These are phyloP conservation scores for Cebidichthys violaceus DNA, from an alignment of 2,113 vertebrate genomes.

Conservation along the genomic window DNA sequence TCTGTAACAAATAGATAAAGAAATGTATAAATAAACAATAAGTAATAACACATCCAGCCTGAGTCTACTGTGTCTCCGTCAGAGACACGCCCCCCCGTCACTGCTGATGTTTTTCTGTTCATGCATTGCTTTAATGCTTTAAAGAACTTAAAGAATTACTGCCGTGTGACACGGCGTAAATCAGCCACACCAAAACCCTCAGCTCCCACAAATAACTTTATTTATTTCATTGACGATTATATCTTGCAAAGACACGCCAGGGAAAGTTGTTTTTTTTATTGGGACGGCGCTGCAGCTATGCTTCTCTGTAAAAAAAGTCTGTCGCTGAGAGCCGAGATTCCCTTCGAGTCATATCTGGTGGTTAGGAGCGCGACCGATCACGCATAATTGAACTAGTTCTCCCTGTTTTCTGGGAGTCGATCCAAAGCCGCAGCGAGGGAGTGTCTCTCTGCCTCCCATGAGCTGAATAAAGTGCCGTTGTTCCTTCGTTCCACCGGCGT, in stretches of 20 bases:
- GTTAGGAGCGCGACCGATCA: conserved; percentile 31
- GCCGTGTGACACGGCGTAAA: neutral
- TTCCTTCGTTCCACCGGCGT: neutral
- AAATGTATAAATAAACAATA: neutral
- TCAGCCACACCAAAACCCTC: neutral
- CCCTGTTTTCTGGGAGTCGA: conserved; percentile 46
- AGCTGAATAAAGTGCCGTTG: neutral
- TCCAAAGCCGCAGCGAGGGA: conserved; percentile 26
- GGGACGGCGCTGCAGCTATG: neutral
- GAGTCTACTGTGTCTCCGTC: neutral
- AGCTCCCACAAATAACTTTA: neutral
- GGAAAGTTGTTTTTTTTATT: conserved; percentile 15
- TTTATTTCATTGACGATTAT: neutral
- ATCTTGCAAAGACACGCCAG: neutral
- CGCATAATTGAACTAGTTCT: conserved; percentile 33
- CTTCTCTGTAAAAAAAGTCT: neutral
- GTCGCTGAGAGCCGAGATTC: neutral
- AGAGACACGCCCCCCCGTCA: conserved; percentile 1
- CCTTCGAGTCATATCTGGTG: neutral
- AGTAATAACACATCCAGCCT: neutral
- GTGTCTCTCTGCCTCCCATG: conserved; percentile 30
- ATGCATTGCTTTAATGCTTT: too few relatives aligned
- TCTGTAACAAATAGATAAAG: neutral
- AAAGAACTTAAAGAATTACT: too few relatives aligned
- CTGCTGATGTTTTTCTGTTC: neutral